phyloP scores from a whole-genome alignment of 1,140 invertebrate species.

The Drosophila mauritiana region DNA sequence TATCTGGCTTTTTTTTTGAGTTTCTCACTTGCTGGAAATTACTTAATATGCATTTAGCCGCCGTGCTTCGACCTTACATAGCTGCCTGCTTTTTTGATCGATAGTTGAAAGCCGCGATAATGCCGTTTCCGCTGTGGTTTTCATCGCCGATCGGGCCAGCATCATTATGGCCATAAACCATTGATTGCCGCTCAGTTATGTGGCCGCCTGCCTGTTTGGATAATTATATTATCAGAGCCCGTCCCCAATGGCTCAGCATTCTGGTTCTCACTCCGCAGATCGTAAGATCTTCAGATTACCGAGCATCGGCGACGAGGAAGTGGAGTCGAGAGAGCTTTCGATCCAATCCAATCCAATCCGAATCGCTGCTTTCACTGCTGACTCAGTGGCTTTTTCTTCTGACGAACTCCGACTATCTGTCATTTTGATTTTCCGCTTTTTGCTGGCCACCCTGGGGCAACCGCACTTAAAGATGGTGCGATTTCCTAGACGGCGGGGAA shows the following conservation, averaged over 20 bases:
- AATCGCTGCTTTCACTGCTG: slow-evolving; percentile 49
- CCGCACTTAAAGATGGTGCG: not conserved
- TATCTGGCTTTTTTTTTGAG: slow-evolving; percentile 28
- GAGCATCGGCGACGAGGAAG: slow-evolving; percentile 2
- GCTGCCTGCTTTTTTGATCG: slow-evolving; percentile 21
- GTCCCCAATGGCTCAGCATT: not conserved
- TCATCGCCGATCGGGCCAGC: slow-evolving; percentile 15
- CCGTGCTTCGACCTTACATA: slow-evolving; percentile 70
- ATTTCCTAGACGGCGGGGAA: not conserved
- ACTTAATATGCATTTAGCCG: slow-evolving; percentile 76
- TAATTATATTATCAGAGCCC: slow-evolving; percentile 43
- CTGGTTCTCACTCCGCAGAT: slow-evolving; percentile 15
- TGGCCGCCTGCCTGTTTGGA: slow-evolving; percentile 18
- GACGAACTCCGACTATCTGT: slow-evolving; percentile 56
- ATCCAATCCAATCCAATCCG: slow-evolving; percentile 11
- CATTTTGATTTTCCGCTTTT: slow-evolving; percentile 73
- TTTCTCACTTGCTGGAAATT: slow-evolving; percentile 59
- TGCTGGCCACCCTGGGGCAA: slow-evolving; percentile 47
- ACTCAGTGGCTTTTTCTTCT: slow-evolving; percentile 49
- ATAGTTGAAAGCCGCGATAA: slow-evolving; percentile 37
- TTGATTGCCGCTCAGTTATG: slow-evolving; percentile 30
- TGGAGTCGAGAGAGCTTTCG: slow-evolving; percentile 6
- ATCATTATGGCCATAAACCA: slow-evolving; percentile 39
- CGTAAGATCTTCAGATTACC: not conserved
- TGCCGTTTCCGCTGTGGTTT: slow-evolving; percentile 56